Evolutionary conservation across 92 coral and sea anemone genomes (phyloP), one percentile per base, ranked within the genome.

Genomic region (Porites lobata): DNA sequence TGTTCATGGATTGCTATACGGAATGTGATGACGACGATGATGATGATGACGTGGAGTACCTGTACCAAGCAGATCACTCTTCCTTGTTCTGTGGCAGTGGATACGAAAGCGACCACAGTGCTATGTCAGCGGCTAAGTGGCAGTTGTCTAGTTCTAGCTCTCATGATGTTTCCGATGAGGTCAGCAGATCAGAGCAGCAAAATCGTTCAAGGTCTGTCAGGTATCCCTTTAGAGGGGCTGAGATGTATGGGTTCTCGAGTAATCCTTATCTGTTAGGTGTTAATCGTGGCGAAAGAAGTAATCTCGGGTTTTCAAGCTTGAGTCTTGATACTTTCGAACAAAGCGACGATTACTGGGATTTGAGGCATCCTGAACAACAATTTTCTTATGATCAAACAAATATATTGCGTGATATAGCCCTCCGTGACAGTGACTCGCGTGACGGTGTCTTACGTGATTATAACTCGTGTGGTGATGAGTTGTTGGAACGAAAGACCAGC

Each of bases 21-120:
- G 86, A 70, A 32, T 78, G 7, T 61, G 69, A 22, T 38, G 47
- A 38, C 47, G 88, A 83, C 6, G 91, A 87, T 7, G 43, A 75
- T 7, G 93, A 93, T 6, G 92, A 85, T 0, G 94, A 92, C 50
- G 91, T 93, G 18, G 95, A 90, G 56, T 90, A 90, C 64, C 85
- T 93, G 14, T 93, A 90, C 70, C 89, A 82, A 77, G 77, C 77
- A 20, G 77, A 85, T 2, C 83, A 9, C 7, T 43, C 67, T 2
- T 68, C 79, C 14, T 7, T 72, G 18, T 53, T 22, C 8, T 65
- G 83, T 17, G 91, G 83, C 22, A 93, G 93, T 86, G 95, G 95
- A 9, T 93, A 93, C 74, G 95, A 93, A 8, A 93, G 93, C 69
- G 95, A 90, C 75, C 91, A 82, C 50, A 89, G 93, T 58, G 59